Conservation (phyloP, 1,140 invertebrate species). For the Brachionus manjavacas region DNA sequence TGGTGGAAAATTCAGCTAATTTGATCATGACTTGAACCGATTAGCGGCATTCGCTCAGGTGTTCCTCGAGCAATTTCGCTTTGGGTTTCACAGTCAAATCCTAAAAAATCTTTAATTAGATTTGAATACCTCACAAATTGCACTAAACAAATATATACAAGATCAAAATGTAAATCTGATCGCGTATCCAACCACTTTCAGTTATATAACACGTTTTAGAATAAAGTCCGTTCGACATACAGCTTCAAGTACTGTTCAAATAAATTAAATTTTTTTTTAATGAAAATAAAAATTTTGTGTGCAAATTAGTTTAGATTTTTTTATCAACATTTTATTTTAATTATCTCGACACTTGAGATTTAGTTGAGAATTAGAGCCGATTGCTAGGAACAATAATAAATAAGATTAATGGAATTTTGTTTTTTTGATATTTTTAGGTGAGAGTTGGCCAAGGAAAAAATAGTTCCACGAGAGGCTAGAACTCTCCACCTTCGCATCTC, state of each 20-base stretch:
- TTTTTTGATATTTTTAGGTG: background rate
- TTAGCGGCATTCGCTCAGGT: background rate
- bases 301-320: background rate
- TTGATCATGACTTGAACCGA: background rate
- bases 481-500: background rate
- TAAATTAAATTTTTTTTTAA: background rate
- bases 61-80: background rate
- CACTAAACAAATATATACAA: background rate
- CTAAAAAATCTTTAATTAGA: background rate
- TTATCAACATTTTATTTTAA: background rate
- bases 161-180: background rate
- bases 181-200: background rate
- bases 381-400: background rate
- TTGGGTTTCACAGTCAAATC: background rate
- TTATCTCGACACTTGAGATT: background rate
- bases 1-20: background rate
- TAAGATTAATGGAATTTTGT: background rate
- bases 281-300: background rate
- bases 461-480: background rate
- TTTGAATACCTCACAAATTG: background rate
- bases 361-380: background rate
- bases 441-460: background rate
- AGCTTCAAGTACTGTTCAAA: background rate
- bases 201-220: background rate
- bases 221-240: background rate